phyloP scores from a whole-genome alignment of 2,888 invertebrate genomes.

The Sympetrum striolatum region DNA sequence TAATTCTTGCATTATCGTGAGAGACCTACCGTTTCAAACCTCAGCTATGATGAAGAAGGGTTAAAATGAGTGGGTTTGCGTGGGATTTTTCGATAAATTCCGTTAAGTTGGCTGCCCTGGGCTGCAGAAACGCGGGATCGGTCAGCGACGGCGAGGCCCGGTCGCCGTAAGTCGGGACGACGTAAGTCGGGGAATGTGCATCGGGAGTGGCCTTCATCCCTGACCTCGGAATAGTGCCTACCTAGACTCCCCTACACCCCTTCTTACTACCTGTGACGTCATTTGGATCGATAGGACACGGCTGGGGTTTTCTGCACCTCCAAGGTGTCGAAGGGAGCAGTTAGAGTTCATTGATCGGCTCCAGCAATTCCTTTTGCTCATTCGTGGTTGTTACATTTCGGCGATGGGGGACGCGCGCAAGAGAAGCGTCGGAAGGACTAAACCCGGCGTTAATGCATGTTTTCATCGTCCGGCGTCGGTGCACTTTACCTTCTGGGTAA shows the following conservation, averaged over 20 bases:
- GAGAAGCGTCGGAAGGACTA: too few species aligned
- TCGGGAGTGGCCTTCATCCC: neutral
- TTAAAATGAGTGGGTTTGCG: neutral
- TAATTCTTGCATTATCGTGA: too few species aligned
- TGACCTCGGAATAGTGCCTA: neutral
- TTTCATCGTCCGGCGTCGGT: too few species aligned
- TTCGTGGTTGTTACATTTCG: too few species aligned
- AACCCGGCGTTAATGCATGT: too few species aligned
- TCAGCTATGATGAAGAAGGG: neutral
- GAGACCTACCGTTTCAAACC: too few species aligned
- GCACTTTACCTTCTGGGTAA: too few species aligned
- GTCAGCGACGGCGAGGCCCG: neutral
- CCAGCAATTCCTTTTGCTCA: too few species aligned
- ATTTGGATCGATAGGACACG: neutral
- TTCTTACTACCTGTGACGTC: slow-evolving; percentile 22
- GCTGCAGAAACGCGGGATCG: neutral
- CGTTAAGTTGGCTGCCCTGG: neutral
- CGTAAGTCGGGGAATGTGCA: slow-evolving; percentile 26
- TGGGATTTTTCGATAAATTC: neutral
- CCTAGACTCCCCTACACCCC: neutral
- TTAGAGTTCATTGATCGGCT: neutral
- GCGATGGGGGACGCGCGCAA: too few species aligned
- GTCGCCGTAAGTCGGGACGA: neutral
- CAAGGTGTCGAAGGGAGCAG: too few species aligned
- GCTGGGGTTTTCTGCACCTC: neutral